A percentile compares a stretch with the other conserved stretches of the same genome.
phyloP scores from a whole-genome alignment of 2,888 invertebrate species.

The Corythucha ciliata region DNA sequence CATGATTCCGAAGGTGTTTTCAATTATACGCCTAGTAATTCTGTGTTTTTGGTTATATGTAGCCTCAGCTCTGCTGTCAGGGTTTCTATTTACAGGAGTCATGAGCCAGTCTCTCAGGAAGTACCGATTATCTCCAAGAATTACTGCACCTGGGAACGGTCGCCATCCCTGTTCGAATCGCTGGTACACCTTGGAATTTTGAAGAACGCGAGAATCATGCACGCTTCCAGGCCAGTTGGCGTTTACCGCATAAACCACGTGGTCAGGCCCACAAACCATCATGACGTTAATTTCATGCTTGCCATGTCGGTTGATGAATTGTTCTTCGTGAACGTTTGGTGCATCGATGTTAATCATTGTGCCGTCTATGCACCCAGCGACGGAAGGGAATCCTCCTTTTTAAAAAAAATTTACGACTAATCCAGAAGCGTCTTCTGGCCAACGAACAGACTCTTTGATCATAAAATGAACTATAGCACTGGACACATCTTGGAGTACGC shows the following conservation, averaged over 20 bases:
- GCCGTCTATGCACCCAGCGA: slow-evolving; percentile 24
- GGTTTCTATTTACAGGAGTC: slow-evolving; percentile 18
- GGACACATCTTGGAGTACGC: slow-evolving; percentile 28
- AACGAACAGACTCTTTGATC: slow-evolving; percentile 28
- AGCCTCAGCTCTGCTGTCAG: slow-evolving; percentile 10
- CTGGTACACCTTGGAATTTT: slow-evolving; percentile 10
- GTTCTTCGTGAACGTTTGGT: slow-evolving; percentile 31
- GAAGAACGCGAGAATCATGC: slow-evolving; percentile 32
- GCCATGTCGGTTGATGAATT: slow-evolving; percentile 34
- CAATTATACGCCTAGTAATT: slow-evolving; percentile 26
- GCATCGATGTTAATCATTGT: slow-evolving; percentile 18
- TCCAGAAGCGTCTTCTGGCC: slow-evolving; percentile 14
- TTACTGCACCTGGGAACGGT: slow-evolving; percentile 19
- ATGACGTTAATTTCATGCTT: slow-evolving; percentile 29
- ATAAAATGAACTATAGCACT: slow-evolving; percentile 29
- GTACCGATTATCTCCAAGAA: slow-evolving; percentile 27
- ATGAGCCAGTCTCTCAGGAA: slow-evolving; percentile 23
- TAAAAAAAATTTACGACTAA: slow-evolving; percentile 14
- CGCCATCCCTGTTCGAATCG: slow-evolving; percentile 17
- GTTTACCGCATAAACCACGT: slow-evolving; percentile 27
- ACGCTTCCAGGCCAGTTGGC: slow-evolving; percentile 35
- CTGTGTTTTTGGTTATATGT: slow-evolving; percentile 17
- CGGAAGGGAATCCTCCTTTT: slow-evolving; percentile 17
- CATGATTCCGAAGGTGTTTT: too few relatives aligned
- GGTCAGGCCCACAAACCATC: slow-evolving; percentile 19